These are phyloP conservation scores for Dromius quadrimaculatus DNA, from an alignment of 2,888 invertebrate species.

Conservation along the genomic window DNA sequence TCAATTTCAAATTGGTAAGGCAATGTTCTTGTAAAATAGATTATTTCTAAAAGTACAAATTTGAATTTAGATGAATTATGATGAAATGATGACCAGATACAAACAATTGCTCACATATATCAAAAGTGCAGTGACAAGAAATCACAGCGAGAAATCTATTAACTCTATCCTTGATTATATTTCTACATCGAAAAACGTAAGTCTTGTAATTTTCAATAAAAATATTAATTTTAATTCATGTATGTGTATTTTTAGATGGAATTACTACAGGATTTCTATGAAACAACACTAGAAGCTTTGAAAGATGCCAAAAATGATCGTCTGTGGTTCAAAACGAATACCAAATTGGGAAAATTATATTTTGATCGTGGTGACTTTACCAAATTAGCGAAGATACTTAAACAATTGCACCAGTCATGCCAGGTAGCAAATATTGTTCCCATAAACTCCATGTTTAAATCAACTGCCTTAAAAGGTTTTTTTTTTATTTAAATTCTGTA, in stretches of 20 bases:
- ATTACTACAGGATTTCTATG: conserved; percentile 97
- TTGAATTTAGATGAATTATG: conserved; percentile 76
- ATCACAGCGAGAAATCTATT: conserved; percentile 99
- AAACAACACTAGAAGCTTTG: conserved; percentile 92
- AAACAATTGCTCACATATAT: conserved; percentile 97
- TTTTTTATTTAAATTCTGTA: too few relatives aligned
- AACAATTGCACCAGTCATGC: conserved; percentile 97
- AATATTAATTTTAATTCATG: background rate
- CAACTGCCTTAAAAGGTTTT: too few relatives aligned
- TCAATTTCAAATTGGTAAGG: conserved; percentile 94
- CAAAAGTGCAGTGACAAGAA: conserved; percentile 98
- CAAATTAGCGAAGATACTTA: conserved; percentile 95
- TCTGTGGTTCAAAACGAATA: conserved; percentile 99
- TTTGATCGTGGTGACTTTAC: conserved; percentile 96
- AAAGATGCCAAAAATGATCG: conserved; percentile 99
- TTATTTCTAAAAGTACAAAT: too few relatives aligned
- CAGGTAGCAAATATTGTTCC: conserved; percentile 71
- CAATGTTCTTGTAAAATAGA: background rate
- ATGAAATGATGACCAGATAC: conserved; percentile 79
- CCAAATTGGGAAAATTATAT: conserved; percentile 97
- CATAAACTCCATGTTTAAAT: too few relatives aligned
- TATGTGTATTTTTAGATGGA: conserved; percentile 81
- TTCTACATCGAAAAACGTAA: conserved; percentile 98
- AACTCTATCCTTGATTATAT: conserved; percentile 99
- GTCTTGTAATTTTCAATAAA: conserved; percentile 60